phyloP scores from a whole-genome alignment of 2,797 vertebrate genomes.

The Pipistrellus nathusii region DNA sequence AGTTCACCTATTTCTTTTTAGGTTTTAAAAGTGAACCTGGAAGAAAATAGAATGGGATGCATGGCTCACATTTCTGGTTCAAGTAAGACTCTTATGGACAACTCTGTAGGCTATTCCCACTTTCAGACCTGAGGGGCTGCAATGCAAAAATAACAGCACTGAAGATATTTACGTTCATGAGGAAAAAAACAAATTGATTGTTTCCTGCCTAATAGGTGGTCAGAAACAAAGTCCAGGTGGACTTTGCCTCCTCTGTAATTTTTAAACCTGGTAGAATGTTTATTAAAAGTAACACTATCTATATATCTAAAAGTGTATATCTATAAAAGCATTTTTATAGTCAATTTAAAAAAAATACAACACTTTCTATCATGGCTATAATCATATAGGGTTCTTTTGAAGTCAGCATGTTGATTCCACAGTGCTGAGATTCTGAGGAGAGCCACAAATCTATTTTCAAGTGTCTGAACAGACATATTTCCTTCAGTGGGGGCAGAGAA shows the following conservation, averaged over 20 bases:
- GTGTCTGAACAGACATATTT: neutral
- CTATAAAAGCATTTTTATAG: slow-evolving; percentile 6
- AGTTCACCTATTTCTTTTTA: neutral
- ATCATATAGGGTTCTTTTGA: slow-evolving; percentile 30
- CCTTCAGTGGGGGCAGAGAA: neutral
- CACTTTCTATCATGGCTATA: neutral
- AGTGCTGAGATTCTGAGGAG: neutral
- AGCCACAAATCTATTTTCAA: slow-evolving; percentile 23
- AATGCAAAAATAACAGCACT: neutral
- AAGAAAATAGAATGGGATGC: neutral
- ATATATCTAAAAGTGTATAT: neutral
- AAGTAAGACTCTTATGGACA: neutral
- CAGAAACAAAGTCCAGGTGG: slow-evolving; percentile 3
- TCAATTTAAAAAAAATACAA: neutral
- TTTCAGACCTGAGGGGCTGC: neutral
- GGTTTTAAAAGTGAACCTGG: neutral
- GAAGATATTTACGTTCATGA: neutral
- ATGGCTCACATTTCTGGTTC: neutral
- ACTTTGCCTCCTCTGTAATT: slow-evolving; percentile 15
- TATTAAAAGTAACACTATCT: slow-evolving; percentile 11
- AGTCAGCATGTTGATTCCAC: neutral
- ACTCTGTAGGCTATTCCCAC: neutral
- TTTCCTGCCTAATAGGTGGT: slow-evolving; percentile 35
- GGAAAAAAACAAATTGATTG: neutral
- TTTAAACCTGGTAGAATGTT: neutral